Base-by-base conservation (phyloP, 2,888 invertebrate genomes). In the Hydraecia micacea region DNA sequence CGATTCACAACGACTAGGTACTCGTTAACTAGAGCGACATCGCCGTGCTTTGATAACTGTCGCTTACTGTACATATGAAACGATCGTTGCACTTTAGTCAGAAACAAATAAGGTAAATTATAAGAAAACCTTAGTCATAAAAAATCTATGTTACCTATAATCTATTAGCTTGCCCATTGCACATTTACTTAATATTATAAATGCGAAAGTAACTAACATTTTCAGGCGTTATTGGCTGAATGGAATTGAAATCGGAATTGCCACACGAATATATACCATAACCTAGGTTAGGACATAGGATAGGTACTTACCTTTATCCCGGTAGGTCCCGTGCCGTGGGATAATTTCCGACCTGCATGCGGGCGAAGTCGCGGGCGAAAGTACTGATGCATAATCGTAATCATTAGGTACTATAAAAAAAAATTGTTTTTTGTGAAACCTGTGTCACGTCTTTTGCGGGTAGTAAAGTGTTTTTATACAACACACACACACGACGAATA, bases 1-100 rank as follows among this genome's bases (percentile, higher is more conserved):
- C 89, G 83, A 90, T 91, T 89, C 85, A 85, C 86, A 91, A 89
- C 84, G 90, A 87, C 87, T 65, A 36, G n/a, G 70, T 80, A 86
- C 86, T 89, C 87, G 87, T 88, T 90, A 90, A 87, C 80, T 85
- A 84, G 87, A 85, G 83, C 79, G 86, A 86, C 84, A 84, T 85
- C 52, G 65, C 78, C 15, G 81, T 83, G 68, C 86, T 86, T 88
- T 87, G 85, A 86, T 78, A 83, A 46, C 63, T 62, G 69, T 75
- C 25, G 67, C 42, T 25, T 79, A 79, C 81, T 79, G 72, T 75
- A 73, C 67, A 6, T 74, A 49, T n/a, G 36, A 62, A 62, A 69
- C 18, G 52, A 71, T 42, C 69, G 32, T 71, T 74, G 67, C 46
- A 65, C 58, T 69, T 72, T 60, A 58, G 13, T 49, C 32, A 49